These are phyloP conservation scores for Rhea americana DNA, from an alignment of 2,113 vertebrate genomes.

Conservation along the genomic window DNA sequence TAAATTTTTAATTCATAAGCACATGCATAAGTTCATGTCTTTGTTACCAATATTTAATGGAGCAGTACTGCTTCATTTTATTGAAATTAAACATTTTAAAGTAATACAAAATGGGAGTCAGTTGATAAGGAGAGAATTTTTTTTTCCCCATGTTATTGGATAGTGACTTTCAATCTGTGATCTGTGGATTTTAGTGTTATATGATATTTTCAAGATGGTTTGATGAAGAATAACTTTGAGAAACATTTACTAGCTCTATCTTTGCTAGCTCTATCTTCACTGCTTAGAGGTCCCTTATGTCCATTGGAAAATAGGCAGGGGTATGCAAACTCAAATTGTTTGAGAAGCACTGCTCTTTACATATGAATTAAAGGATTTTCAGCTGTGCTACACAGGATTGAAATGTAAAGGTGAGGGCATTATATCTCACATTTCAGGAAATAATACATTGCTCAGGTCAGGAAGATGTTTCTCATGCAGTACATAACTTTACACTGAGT, in stretches of 20 bases:
- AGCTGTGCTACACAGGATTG: background rate
- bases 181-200: background rate
- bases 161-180: background rate
- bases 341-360: background rate
- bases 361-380: background rate
- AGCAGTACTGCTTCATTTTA: background rate
- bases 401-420: background rate
- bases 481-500: background rate
- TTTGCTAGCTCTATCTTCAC: background rate
- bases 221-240: background rate
- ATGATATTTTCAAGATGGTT: background rate
- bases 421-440: constrained; percentile 9
- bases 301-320: background rate
- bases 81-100: background rate
- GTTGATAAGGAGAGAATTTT: background rate
- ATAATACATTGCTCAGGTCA: background rate
- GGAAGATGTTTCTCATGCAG: background rate
- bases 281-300: background rate
- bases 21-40: background rate
- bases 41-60: background rate
- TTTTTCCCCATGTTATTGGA: background rate
- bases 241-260: background rate
- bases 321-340: background rate
- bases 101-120: background rate
- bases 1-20: too few species aligned